Conservation (phyloP, 2,888 invertebrate species). For the Pimpla rufipes region DNA sequence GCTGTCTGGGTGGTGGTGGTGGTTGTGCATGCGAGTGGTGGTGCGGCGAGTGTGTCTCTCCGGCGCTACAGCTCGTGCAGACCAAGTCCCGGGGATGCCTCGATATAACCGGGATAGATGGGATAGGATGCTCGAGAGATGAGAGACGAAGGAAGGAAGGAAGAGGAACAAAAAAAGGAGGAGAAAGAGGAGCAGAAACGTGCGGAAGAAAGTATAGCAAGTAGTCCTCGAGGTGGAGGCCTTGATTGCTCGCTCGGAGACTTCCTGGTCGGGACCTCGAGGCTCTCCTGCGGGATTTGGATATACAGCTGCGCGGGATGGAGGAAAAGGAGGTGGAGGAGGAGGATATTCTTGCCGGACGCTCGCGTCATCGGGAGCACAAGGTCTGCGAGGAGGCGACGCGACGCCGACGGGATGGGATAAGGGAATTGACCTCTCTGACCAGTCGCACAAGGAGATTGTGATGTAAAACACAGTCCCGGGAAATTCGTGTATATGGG, state of each 20-base stretch:
- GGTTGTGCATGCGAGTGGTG: constrained; percentile 22
- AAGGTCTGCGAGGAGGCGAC: constrained; percentile 17
- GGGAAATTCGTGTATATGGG: constrained; percentile 3
- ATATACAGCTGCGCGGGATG: neutral
- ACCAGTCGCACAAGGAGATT: constrained; percentile 34
- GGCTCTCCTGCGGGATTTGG: constrained; percentile 59
- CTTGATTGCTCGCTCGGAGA: constrained; percentile 60
- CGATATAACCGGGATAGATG: constrained; percentile 52
- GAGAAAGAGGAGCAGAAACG: constrained; percentile 6
- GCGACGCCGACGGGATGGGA: constrained; percentile 33
- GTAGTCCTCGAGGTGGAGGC: constrained; percentile 35
- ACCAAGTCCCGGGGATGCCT: constrained; percentile 26
- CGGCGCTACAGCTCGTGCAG: constrained; percentile 28
- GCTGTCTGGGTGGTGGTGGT: constrained; percentile 6
- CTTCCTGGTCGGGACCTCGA: constrained; percentile 60
- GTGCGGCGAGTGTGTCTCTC: constrained; percentile 13
- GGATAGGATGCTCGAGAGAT: constrained; percentile 11
- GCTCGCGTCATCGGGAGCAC: constrained; percentile 34
- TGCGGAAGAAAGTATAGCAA: constrained; percentile 27
- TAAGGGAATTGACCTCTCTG: constrained; percentile 52
- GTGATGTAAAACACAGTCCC: neutral
- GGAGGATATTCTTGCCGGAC: constrained; percentile 23
- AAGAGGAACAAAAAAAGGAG: constrained; percentile 25
- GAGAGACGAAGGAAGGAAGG: constrained; percentile 39
- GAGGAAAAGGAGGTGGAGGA: too few species aligned